Evolutionary conservation across 2,888 invertebrate species (phyloP).

Genomic region (Mesorhabditis belari): DNA sequence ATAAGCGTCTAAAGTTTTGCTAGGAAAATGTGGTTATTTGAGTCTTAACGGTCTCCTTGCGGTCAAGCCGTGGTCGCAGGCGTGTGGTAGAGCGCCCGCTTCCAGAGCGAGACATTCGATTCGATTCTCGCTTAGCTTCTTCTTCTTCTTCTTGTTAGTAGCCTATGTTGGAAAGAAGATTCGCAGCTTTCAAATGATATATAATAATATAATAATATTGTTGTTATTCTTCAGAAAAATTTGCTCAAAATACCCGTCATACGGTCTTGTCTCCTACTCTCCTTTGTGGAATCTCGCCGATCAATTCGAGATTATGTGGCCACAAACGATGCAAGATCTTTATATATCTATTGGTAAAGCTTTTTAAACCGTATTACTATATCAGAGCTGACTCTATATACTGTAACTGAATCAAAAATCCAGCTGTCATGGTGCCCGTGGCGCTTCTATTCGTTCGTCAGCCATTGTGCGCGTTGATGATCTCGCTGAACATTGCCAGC

Average conservation of each 20-base stretch:
- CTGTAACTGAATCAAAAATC: background rate
- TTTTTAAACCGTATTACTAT: background rate
- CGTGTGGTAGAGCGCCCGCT: no score
- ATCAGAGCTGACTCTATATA: background rate
- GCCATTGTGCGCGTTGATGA: conserved; percentile 40
- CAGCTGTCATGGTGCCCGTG: conserved; percentile 43
- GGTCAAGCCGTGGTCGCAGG: no score
- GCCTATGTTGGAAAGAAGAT: no score
- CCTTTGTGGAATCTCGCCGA: conserved; percentile 45
- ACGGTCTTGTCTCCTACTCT: conserved; percentile 29
- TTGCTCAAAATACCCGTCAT: conserved; percentile 13
- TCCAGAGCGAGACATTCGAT: no score
- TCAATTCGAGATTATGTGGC: conserved; percentile 47
- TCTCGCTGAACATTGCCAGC: conserved; percentile 32
- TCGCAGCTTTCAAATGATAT: no score
- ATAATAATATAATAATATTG: background rate
- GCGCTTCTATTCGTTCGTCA: conserved; percentile 41
- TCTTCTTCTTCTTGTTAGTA: no score
- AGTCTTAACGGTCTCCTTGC: no score
- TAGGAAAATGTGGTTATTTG: no score
- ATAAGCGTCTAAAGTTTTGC: no score
- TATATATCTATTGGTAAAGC: conserved; percentile 35
- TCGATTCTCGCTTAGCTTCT: no score
- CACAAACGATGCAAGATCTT: conserved; percentile 44
- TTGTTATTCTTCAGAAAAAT: conserved; percentile 15